Percentiles rank a stretch among this genome's conserved stretches.
phyloP scores from a whole-genome alignment of 2,888 invertebrate genomes.

The Heliconius ismenius region DNA sequence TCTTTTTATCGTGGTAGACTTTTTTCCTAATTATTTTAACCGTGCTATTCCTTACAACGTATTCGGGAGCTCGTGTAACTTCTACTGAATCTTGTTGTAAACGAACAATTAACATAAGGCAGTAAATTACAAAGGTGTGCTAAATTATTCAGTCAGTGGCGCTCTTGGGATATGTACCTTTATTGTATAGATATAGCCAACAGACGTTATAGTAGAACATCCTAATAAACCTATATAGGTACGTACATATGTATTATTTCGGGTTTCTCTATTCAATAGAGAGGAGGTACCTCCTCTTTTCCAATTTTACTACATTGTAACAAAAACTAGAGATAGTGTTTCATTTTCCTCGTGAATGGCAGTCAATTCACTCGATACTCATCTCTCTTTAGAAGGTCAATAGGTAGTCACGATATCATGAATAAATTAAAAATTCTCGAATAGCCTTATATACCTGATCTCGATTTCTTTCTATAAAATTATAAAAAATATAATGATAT shows the following conservation, averaged over 20 bases:
- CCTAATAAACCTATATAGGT: neutral
- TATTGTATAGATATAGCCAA: neutral
- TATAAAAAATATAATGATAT: neutral
- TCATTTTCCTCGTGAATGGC: neutral
- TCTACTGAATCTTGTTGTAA: neutral
- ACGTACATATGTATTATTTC: neutral
- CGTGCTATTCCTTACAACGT: neutral
- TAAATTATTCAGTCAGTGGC: neutral
- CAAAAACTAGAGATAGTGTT: neutral
- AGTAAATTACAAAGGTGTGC: neutral
- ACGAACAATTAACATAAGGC: neutral
- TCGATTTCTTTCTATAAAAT: neutral
- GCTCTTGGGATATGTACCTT: neutral
- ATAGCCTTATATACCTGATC: neutral
- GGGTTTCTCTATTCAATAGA: no score
- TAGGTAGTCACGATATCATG: no score
- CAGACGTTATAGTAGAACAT: neutral
- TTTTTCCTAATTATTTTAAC: neutral
- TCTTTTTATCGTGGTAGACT: no score
- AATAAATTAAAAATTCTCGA: neutral
- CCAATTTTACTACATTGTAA: no score
- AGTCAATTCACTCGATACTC: no score
- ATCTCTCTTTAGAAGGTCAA: no score
- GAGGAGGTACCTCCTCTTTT: no score
- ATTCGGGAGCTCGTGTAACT: neutral